Base-by-base conservation (phyloP, 2,113 vertebrate species). In the Oryzias curvinotus region DNA sequence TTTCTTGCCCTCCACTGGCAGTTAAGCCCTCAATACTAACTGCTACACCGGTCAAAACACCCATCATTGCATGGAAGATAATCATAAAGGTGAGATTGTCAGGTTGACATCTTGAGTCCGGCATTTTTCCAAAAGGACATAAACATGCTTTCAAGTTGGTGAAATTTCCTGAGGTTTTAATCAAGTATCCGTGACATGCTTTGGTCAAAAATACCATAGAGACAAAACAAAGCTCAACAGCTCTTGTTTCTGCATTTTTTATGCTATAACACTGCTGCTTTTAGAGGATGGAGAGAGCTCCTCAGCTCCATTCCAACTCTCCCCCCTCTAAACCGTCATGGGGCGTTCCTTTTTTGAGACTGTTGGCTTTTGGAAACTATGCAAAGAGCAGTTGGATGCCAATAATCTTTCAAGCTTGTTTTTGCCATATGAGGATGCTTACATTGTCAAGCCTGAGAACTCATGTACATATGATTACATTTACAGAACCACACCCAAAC, bases 181-280 rank as follows among this genome's bases (percentile, higher is more conserved):
- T 47, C 36, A 47, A 47, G n/a, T 47, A 47, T 47, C 17, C n/a
- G 45, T 16, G 45, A 47, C 7, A n/a, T 47, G 45, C n/a, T 47
- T 47, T 47, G 45, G 45, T 47, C 45, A 47, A 47, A 47, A 47
- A 12, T 47, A 47, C 45, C 45, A 47, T 17, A 47, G n/a, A 47
- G n/a, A 47, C n/a, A 47, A n/a, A n/a, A 47, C 45, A 47, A 47
- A 47, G 45, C n/a, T 7, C 45, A 47, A 7, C 45, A 47, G 15
- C 5, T n/a, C 45, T 1, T 4, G 2, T 47, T 18, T n/a, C 17
- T n/a, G 45, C 17, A 6, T 47, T 17, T 15, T 46, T 5, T 17
- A 16, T 47, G 15, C 43, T 14, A 15, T 44, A 12, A 12, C 15
- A 15, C 14, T 46, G 4, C 45, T 15, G 45, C 15, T 16, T n/a